Conservation (phyloP, 1,140 invertebrate genomes). For the Ceratitis capitata region DNA sequence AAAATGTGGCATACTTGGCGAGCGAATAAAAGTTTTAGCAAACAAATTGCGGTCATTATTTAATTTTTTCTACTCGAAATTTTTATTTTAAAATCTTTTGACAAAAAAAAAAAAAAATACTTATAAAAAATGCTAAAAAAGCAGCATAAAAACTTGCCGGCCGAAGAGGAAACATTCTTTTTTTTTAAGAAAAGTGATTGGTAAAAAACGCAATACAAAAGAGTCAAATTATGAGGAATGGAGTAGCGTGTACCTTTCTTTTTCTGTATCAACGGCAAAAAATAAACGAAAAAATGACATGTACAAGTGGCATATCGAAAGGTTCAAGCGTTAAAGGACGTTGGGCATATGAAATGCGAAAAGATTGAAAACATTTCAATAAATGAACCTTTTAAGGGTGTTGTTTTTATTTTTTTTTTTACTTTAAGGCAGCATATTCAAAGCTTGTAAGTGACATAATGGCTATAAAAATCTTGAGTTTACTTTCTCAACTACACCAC, state of each 20-base stretch:
- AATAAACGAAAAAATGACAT: neutral
- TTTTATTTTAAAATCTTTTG: neutral
- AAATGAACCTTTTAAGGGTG: neutral
- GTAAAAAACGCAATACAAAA: no score
- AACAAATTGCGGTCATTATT: neutral
- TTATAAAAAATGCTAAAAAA: neutral
- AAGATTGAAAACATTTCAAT: neutral
- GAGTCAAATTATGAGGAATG: neutral
- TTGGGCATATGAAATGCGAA: neutral
- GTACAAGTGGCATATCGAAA: neutral
- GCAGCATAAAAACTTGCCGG: neutral
- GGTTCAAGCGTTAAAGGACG: neutral
- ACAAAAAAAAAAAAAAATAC: neutral
- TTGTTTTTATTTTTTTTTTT: neutral
- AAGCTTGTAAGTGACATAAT: neutral
- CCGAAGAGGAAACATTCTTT: no score
- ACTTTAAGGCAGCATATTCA: neutral
- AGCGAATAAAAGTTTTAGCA: neutral
- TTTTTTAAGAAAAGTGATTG: no score
- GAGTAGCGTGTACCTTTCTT: neutral
- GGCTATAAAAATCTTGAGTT: neutral
- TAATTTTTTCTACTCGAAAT: neutral
- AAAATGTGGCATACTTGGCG: neutral
- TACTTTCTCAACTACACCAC: no score
- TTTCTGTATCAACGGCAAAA: neutral